A percentile compares a stretch with the other conserved stretches of the same genome.
Evolutionary conservation across 2,113 vertebrate species (phyloP).

Genomic region (Saimiri boliviensis): DNA sequence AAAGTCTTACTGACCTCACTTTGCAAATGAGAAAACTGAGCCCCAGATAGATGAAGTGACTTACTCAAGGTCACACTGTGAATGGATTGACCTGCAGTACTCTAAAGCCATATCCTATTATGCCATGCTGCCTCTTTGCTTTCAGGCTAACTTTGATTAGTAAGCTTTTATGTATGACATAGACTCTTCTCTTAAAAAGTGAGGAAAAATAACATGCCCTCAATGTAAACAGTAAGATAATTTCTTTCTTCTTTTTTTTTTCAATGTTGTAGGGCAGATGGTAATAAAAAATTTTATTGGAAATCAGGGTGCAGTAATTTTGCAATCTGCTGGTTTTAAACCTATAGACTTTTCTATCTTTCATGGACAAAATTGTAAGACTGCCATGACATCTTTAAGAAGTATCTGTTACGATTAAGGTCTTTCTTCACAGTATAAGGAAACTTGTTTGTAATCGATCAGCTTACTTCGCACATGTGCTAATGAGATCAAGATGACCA

Average conservation of each 20-base stretch:
- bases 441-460: not conserved
- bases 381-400: not conserved
- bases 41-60: not conserved
- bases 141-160: not conserved
- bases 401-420: not conserved
- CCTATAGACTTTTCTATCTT: not conserved
- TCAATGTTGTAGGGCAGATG: not conserved
- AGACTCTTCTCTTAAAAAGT: not conserved
- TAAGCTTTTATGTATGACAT: not conserved
- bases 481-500: not conserved
- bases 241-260: not conserved
- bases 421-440: not conserved
- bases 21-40: not conserved
- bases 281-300: not conserved
- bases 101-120: not conserved
- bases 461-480: not conserved
- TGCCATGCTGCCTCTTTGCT: not conserved
- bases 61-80: not conserved
- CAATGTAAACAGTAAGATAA: not conserved
- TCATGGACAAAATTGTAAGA: not conserved
- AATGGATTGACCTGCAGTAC: not conserved
- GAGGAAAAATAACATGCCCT: not conserved
- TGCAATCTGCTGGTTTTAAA: not conserved
- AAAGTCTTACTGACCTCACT: not conserved
- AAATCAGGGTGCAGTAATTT: not conserved